Evolutionary conservation across 2,888 invertebrate genomes (phyloP).

Genomic region (Matsumyia berberina): DNA sequence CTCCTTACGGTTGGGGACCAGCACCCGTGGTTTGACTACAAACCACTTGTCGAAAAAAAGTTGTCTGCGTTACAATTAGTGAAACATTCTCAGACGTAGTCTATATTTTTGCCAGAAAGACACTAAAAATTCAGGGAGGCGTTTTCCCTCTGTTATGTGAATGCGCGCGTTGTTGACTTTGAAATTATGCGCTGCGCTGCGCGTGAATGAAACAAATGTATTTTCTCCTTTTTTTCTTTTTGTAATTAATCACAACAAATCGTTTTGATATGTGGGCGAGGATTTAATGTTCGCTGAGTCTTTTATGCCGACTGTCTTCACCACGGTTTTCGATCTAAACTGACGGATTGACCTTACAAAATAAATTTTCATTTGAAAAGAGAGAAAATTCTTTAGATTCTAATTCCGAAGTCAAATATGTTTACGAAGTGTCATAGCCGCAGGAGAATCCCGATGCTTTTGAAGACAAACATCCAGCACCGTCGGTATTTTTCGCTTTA

Average conservation of each 20-base stretch:
- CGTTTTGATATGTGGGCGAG: conserved; percentile 19
- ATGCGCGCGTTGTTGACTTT: conserved; percentile 20
- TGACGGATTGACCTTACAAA: conserved; percentile 15
- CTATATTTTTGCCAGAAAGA: background rate
- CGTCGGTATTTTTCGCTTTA: background rate
- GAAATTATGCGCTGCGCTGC: conserved; percentile 23
- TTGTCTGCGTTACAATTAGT: background rate
- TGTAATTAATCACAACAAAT: conserved; percentile 24
- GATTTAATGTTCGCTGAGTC: conserved; percentile 17
- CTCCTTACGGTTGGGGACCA: no score
- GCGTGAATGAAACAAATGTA: conserved; percentile 12
- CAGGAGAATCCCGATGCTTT: conserved; percentile 15
- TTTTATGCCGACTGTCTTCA: background rate
- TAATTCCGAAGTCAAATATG: background rate
- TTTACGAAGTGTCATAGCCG: background rate
- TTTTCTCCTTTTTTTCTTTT: background rate
- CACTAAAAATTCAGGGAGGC: background rate
- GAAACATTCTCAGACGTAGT: background rate
- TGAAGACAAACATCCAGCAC: background rate
- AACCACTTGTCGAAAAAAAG: no score
- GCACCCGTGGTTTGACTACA: no score
- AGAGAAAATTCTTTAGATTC: background rate
- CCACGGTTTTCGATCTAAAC: conserved; percentile 15
- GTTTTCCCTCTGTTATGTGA: background rate
- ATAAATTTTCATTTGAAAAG: conserved; percentile 1